phyloP scores from a whole-genome alignment of 2,888 invertebrate genomes.

The Spicauda simplicius region DNA sequence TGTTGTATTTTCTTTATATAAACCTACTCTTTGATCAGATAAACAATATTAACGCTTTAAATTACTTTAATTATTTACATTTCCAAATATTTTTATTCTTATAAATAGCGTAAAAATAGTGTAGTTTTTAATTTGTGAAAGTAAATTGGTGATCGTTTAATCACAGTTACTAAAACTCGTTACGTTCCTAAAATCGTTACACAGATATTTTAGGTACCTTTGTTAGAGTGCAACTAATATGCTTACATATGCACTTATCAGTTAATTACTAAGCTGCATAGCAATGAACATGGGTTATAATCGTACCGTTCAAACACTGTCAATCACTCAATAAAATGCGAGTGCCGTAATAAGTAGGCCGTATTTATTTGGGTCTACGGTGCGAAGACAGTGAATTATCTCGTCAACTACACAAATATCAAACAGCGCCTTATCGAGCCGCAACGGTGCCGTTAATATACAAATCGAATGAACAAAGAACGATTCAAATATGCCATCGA shows the following conservation, averaged over 20 bases:
- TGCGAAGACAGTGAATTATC: slow-evolving; percentile 40
- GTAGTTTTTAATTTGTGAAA: too few relatives aligned
- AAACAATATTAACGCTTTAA: too few relatives aligned
- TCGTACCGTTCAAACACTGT: slow-evolving; percentile 23
- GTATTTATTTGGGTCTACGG: slow-evolving; percentile 23
- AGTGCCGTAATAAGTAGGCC: slow-evolving; percentile 2
- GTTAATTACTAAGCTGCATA: slow-evolving; percentile 6
- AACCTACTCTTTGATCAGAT: too few relatives aligned
- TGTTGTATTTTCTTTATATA: too few relatives aligned
- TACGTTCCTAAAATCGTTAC: too few relatives aligned
- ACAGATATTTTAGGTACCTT: too few relatives aligned
- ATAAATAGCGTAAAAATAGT: too few relatives aligned
- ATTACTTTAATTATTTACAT: too few relatives aligned
- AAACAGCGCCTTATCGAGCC: slow-evolving; percentile 25
- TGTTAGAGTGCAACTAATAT: not conserved
- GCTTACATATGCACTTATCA: slow-evolving; percentile 5
- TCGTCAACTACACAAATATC: slow-evolving; percentile 38
- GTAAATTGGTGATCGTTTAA: too few relatives aligned
- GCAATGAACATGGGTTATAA: slow-evolving; percentile 8
- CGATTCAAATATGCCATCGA: slow-evolving; percentile 47
- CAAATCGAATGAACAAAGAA: slow-evolving; percentile 57
- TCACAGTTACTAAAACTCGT: too few relatives aligned
- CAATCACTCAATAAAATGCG: slow-evolving; percentile 14
- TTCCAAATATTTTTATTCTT: too few relatives aligned
- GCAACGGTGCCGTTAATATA: slow-evolving; percentile 47